These are phyloP conservation scores for Temnothorax rugatulus DNA, from an alignment of 2,888 invertebrate species.

Conservation along the genomic window DNA sequence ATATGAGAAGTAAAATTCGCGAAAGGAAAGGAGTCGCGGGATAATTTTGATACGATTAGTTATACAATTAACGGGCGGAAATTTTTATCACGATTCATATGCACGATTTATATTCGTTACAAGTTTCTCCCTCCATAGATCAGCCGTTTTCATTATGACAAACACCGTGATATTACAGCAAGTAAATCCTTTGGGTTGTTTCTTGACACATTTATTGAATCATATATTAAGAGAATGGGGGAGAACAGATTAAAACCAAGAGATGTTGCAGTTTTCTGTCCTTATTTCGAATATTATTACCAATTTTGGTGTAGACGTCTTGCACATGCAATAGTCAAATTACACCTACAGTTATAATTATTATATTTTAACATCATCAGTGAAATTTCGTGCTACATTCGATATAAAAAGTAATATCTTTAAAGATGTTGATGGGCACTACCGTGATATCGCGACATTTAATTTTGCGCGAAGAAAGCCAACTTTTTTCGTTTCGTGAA, in stretches of 20 bases:
- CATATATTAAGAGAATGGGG: conserved; percentile 1
- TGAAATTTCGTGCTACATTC: conserved; percentile 14
- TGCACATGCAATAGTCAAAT: conserved; percentile 3
- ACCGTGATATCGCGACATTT: conserved; percentile 35
- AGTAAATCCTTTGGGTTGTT: not conserved
- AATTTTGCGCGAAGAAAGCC: not conserved
- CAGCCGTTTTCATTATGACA: not conserved
- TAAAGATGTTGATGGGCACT: not conserved
- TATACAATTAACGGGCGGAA: not conserved
- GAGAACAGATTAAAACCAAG: not conserved
- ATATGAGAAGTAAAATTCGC: not conserved
- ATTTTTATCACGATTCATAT: conserved; percentile 7
- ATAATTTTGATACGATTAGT: not conserved
- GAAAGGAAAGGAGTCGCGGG: not conserved
- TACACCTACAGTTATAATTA: conserved; percentile 23
- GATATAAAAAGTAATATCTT: conserved; percentile 11
- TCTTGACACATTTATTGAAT: conserved; percentile 49
- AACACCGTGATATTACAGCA: not conserved
- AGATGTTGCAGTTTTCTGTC: not conserved
- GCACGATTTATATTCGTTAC: not conserved
- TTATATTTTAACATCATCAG: not conserved
- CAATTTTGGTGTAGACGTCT: not conserved
- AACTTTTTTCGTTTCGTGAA: not conserved
- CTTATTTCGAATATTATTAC: conserved; percentile 20
- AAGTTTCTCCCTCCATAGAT: not conserved